These are phyloP conservation scores for Synanthedon myopaeformis DNA, from an alignment of 2,888 invertebrate species.

Conservation along the genomic window DNA sequence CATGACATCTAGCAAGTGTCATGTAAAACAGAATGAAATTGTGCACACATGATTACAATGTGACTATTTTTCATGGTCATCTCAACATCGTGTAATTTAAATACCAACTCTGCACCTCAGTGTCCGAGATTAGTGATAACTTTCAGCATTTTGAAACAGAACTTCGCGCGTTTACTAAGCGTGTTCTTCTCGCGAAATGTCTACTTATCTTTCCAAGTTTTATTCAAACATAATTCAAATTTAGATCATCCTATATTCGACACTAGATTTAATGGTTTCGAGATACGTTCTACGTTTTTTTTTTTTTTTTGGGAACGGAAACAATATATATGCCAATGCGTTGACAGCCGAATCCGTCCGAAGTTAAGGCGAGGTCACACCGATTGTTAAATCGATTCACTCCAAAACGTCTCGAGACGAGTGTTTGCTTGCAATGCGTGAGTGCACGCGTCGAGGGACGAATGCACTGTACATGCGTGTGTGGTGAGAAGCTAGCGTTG, in stretches of 20 bases:
- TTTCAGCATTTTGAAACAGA: no score
- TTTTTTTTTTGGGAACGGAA: not conserved
- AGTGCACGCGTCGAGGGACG: conserved; percentile 54
- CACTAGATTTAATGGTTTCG: not conserved
- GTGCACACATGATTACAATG: no score
- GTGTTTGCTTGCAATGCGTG: conserved; percentile 38
- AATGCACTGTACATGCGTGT: conserved; percentile 52
- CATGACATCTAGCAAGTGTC: conserved; percentile 33
- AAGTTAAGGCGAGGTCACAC: conserved; percentile 24
- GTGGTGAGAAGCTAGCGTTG: conserved; percentile 46
- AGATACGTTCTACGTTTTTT: not conserved
- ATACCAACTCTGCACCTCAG: no score
- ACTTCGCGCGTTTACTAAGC: no score
- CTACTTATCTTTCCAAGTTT: no score
- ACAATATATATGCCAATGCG: not conserved
- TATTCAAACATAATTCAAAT: not conserved
- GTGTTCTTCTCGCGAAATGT: no score
- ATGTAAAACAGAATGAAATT: conserved; percentile 28
- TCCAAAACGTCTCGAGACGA: conserved; percentile 12
- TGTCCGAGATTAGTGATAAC: no score
- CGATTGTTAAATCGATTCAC: conserved; percentile 12
- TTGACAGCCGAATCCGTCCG: conserved; percentile 4
- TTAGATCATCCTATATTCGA: not conserved
- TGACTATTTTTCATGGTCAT: no score
- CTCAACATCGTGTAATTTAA: no score